Percentiles rank a stretch among this genome's conserved stretches.
Evolutionary conservation across 2,888 invertebrate genomes (phyloP).

Genomic region (Erebia palarica): DNA sequence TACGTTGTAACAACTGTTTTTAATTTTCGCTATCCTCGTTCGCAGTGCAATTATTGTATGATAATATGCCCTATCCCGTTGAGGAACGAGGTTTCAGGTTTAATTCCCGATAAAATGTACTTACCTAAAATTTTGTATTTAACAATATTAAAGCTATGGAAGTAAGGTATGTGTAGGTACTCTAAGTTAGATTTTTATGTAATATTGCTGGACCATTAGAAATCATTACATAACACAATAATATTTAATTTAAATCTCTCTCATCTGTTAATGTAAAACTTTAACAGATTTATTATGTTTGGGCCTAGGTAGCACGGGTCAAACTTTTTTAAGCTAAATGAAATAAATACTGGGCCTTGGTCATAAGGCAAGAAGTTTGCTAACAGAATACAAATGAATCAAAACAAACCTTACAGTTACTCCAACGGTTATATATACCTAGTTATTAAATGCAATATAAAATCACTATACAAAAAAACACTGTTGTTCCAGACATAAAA

Average conservation of each 20-base stretch:
- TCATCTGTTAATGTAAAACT: background rate
- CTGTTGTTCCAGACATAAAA: conserved; percentile 52
- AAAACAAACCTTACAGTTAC: conserved; percentile 69
- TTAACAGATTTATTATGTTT: background rate
- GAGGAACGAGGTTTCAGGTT: too few species aligned
- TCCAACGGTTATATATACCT: conserved; percentile 48
- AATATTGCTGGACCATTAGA: too few species aligned
- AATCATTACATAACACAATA: too few species aligned
- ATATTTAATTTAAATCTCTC: too few species aligned
- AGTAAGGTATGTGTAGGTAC: too few species aligned
- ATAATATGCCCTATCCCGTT: too few species aligned
- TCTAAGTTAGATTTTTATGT: too few species aligned
- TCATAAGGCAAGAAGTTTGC: conserved; percentile 9
- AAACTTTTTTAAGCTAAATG: background rate
- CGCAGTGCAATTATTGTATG: background rate
- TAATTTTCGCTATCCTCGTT: background rate
- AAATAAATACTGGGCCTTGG: background rate
- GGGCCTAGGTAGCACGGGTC: background rate
- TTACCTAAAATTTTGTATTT: too few species aligned
- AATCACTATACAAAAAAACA: conserved; percentile 10
- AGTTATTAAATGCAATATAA: background rate
- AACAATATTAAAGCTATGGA: too few species aligned
- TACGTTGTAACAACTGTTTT: background rate
- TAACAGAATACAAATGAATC: conserved; percentile 37
- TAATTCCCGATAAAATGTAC: too few species aligned